These are phyloP conservation scores for Hipposideros armiger DNA, from an alignment of 2,113 vertebrate genomes.

Conservation along the genomic window DNA sequence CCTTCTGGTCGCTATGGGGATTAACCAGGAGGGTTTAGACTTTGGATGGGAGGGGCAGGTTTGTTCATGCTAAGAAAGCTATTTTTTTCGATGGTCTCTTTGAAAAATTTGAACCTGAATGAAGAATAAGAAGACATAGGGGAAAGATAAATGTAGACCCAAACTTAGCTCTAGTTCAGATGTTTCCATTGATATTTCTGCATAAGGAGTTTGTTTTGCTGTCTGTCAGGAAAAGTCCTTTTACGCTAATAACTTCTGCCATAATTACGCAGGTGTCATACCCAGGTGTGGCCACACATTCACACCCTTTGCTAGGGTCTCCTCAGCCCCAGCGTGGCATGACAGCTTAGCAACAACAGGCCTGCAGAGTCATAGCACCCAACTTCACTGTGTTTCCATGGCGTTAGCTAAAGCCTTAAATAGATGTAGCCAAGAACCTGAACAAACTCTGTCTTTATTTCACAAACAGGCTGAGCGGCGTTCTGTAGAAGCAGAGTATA, in stretches of 20 bases:
- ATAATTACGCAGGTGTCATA: not conserved
- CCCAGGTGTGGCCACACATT: not conserved
- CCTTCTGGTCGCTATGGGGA: slow-evolving; percentile 29
- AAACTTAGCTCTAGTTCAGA: not conserved
- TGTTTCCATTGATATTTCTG: not conserved
- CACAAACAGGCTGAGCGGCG: not conserved
- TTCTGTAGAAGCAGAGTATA: not conserved
- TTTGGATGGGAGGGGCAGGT: slow-evolving; percentile 62
- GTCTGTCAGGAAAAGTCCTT: not conserved
- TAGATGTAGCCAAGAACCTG: not conserved
- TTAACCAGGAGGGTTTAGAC: slow-evolving; percentile 37
- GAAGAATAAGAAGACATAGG: slow-evolving; percentile 4
- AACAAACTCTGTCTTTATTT: not conserved
- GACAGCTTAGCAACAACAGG: not conserved
- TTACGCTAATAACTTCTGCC: not conserved
- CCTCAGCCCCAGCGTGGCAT: not conserved
- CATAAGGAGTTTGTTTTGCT: not conserved
- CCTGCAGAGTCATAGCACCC: not conserved
- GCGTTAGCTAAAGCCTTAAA: not conserved
- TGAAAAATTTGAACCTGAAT: not conserved
- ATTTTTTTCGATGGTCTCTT: not conserved
- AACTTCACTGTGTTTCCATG: not conserved
- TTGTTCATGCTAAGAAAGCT: not conserved
- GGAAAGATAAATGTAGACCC: not conserved
- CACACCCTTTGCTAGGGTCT: not conserved